Evolutionary conservation across 2,888 invertebrate genomes (phyloP).

Genomic region (Thecophora atra): DNA sequence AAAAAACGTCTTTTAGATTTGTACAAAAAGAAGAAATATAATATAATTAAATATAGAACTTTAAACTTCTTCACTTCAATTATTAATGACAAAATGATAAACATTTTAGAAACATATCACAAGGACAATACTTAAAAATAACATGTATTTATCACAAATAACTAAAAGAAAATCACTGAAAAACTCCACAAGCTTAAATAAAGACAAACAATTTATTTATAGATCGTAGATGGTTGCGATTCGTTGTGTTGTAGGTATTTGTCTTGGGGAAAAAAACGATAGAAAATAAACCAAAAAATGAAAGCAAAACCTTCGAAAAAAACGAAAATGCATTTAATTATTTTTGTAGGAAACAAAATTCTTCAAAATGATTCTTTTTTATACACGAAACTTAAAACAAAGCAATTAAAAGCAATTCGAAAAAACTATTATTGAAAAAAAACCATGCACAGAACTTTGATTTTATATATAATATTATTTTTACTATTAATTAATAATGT

Average conservation of each 20-base stretch:
- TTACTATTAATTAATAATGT: no score
- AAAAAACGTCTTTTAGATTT: background rate
- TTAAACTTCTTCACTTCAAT: slow-evolving; percentile 48
- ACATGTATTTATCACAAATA: slow-evolving; percentile 43
- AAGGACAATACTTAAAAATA: slow-evolving; percentile 64
- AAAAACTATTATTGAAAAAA: slow-evolving; percentile 11
- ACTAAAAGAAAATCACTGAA: slow-evolving; percentile 43
- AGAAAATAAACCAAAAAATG: no score
- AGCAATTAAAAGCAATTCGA: slow-evolving; percentile 58
- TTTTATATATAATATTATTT: no score
- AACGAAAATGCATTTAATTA: background rate
- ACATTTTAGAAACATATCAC: slow-evolving; percentile 65
- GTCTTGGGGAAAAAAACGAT: background rate
- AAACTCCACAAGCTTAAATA: slow-evolving; percentile 41
- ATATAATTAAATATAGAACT: slow-evolving; percentile 6
- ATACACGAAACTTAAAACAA: slow-evolving; percentile 47
- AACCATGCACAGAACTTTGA: no score
- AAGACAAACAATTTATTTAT: slow-evolving; percentile 5
- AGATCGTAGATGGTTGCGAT: background rate
- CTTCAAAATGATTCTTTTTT: slow-evolving; percentile 18
- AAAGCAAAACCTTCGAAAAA: background rate
- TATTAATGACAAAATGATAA: slow-evolving; percentile 51
- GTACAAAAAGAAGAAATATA: slow-evolving; percentile 19
- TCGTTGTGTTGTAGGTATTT: background rate
- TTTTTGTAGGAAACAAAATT: background rate